phyloP scores from a whole-genome alignment of 2,797 vertebrate genomes.

The Limnodromus scolopaceus region DNA sequence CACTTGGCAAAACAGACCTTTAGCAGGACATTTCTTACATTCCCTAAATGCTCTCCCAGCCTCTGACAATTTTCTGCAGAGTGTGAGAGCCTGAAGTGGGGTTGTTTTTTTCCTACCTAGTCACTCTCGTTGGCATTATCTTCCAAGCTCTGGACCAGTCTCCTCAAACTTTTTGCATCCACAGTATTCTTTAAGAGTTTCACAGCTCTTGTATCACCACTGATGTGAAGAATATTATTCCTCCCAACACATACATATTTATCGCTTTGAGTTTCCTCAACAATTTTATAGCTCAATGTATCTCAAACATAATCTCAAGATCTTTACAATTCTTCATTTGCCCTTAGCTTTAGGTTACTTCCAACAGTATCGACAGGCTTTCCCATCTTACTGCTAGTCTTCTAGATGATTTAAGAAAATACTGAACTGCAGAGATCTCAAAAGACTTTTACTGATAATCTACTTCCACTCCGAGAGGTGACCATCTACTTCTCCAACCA shows the following conservation, averaged over 20 bases:
- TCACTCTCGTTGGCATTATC: neutral
- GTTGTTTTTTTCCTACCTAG: neutral
- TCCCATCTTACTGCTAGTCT: neutral
- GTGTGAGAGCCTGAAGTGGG: neutral
- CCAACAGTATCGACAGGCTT: neutral
- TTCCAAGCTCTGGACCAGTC: neutral
- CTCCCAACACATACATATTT: neutral
- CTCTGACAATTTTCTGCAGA: neutral
- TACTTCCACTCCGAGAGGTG: neutral
- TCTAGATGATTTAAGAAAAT: neutral
- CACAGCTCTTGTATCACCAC: neutral
- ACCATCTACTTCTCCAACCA: neutral
- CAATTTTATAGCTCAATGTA: neutral
- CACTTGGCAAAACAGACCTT: neutral
- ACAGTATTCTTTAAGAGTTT: neutral
- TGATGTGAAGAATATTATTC: neutral
- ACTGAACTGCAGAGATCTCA: neutral
- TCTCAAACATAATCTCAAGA: neutral
- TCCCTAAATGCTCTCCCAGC: neutral
- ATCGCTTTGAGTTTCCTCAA: neutral
- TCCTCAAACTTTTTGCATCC: neutral
- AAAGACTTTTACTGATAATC: neutral
- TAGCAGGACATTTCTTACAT: neutral
- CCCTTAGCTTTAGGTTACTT: neutral
- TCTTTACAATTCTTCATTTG: neutral